A percentile compares a stretch with the other conserved stretches of the same genome.
Conservation (phyloP, 2,797 vertebrate genomes). For the Periophthalmus magnuspinnatus region DNA sequence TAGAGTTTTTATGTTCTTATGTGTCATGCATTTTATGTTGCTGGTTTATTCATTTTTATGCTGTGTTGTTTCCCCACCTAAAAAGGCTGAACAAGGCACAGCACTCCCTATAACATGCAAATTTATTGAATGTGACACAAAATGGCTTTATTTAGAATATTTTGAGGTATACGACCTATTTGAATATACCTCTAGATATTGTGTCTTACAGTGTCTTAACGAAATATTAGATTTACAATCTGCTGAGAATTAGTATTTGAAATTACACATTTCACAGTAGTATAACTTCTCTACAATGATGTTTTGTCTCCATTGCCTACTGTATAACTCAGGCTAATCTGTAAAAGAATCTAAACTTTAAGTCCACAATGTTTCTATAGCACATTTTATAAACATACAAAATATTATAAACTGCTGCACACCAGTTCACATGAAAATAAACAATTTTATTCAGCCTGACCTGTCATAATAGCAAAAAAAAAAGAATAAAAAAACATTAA, state of each 20-base stretch:
- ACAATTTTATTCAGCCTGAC: too few species aligned
- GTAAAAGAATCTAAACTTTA: not conserved
- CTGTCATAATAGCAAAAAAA: too few species aligned
- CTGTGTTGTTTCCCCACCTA: constrained; percentile 16
- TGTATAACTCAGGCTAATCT: not conserved
- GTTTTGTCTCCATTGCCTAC: not conserved
- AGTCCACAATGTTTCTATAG: not conserved
- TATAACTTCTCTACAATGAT: not conserved
- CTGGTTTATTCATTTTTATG: constrained; percentile 46
- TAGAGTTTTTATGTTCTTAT: constrained; percentile 20
- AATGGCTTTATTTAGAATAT: not conserved
- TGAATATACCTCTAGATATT: not conserved
- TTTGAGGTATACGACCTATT: not conserved
- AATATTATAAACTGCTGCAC: too few species aligned
- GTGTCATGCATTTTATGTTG: constrained; percentile 53
- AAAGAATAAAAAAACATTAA: too few species aligned
- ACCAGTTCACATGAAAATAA: too few species aligned
- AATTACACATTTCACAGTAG: not conserved
- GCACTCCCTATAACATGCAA: not conserved
- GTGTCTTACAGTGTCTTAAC: not conserved
- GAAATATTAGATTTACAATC: too few species aligned
- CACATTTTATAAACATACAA: too few species aligned
- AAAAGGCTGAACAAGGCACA: constrained; percentile 48
- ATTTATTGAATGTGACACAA: not conserved
- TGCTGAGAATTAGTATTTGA: not conserved